Evolutionary conservation across 2,797 vertebrate species (phyloP), one percentile per base, ranked within the genome.

Genomic region (Pteronotus mesoamericanus): DNA sequence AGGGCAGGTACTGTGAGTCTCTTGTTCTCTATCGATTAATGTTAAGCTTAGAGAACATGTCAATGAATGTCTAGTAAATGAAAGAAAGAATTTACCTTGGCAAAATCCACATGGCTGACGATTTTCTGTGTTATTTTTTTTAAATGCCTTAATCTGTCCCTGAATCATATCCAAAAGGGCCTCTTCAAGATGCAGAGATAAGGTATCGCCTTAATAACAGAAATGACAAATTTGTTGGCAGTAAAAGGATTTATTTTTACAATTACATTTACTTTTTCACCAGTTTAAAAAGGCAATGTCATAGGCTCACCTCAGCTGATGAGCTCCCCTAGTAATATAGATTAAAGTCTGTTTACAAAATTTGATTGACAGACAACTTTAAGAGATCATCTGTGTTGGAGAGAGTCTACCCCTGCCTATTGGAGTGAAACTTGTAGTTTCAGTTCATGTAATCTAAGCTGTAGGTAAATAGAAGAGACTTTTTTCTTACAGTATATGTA

Each of bases 381-480:
- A 75, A 91, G 74, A 87, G 57, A 79, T 68, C 3, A 74, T 71
- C 53, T 92, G 5, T 86, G 14, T 66, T 89, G 48, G 48, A 42
- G 11, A 92, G 32, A 91, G 32, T 61, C 24, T 74, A 79, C 6
- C 3, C 18, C 6, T 59, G 5, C 24, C 46, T 51, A 15, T 53
- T 78, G 57, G 94, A 93, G 39, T 79, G 93, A 94, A 91, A 78
- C 2, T 8, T 89, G 3, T 61, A 71, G 6, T 82, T 92, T 93
- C 59, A 75, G 34, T 88, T 95, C 68, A 86, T 86, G 9, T 74
- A 48, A 86, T 68, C 16, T 84, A 68, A 94, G 26, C 3, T 91
- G 46, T 79, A 5, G 32, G 79, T 94, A 72, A 57, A 72, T 55
- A 75, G n/a, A 83, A 61, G 61, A 29, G 26, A 18, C 48, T 85